Conservation (phyloP, 1,140 invertebrate species). For the Drosophila ohnishii region DNA sequence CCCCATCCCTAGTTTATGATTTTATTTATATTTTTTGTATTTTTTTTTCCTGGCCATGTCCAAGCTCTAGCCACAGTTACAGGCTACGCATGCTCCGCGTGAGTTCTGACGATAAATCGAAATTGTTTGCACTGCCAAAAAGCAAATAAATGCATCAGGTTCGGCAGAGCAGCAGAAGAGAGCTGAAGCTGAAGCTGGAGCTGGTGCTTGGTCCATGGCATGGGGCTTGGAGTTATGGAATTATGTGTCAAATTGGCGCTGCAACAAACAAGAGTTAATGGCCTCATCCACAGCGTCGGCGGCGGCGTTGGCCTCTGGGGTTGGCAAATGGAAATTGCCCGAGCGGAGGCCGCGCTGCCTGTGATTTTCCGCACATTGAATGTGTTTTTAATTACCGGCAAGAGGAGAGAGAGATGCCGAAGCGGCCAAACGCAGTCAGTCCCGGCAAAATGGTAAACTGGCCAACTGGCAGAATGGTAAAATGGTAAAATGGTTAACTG, state of each 20-base stretch:
- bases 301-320: conserved; percentile 27
- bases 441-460: conserved; percentile 19
- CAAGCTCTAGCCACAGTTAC: conserved; percentile 13
- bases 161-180: conserved; percentile 15
- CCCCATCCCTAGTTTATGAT: background rate
- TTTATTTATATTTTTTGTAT: conserved; percentile 9
- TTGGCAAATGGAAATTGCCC: conserved; percentile 66
- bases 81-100: conserved; percentile 73
- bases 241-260: conserved; percentile 77
- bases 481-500: conserved; percentile 38
- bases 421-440: conserved; percentile 36
- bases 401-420: conserved; percentile 48
- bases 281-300: conserved; percentile 41
- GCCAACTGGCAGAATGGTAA: conserved; percentile 32
- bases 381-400: conserved; percentile 77
- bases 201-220: conserved; percentile 5
- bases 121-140: conserved; percentile 81
- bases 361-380: conserved; percentile 81
- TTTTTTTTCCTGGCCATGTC: conserved; percentile 8
- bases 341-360: conserved; percentile 40
- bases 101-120: conserved; percentile 78
- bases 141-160: conserved; percentile 78
- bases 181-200: background rate
- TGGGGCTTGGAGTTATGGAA: conserved; percentile 72
- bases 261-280: conserved; percentile 75